Percentiles rank a stretch among this genome's conserved stretches.
Evolutionary conservation across 2,888 invertebrate species (phyloP).

Genomic region (Metopia argyrocephala): DNA sequence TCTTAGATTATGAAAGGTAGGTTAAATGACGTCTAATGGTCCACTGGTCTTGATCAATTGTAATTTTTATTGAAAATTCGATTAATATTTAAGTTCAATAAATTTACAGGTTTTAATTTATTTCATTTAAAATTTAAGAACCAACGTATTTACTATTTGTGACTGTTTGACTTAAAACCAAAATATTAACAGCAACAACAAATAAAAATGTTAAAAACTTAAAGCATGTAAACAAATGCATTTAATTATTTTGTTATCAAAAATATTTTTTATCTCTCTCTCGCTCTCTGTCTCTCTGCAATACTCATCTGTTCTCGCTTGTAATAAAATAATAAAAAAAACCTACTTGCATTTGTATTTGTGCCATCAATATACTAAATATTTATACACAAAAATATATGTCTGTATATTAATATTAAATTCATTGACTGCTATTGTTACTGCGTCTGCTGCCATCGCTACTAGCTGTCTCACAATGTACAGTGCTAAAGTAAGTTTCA

Average conservation of each 20-base stretch:
- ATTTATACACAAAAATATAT: not conserved
- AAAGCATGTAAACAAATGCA: not conserved
- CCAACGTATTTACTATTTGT: not conserved
- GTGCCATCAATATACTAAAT: not conserved
- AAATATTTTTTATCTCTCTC: slow-evolving; percentile 3
- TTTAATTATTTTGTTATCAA: not conserved
- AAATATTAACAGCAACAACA: not conserved
- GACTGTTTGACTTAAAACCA: not conserved
- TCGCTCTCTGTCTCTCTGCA: slow-evolving; percentile 12
- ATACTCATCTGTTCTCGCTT: not conserved
- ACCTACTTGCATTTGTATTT: not conserved
- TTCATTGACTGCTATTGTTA: not conserved
- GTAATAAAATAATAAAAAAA: not conserved
- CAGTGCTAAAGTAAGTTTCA: no score
- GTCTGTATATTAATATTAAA: not conserved
- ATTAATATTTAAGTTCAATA: not conserved
- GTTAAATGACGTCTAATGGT: no score
- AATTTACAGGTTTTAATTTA: no score
- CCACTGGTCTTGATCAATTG: no score
- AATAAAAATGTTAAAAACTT: slow-evolving; percentile 1
- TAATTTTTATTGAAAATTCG: no score
- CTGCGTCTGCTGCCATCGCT: not conserved
- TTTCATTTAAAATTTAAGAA: no score
- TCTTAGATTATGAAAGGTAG: no score
- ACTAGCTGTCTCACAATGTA: not conserved